phyloP scores from a whole-genome alignment of 2,888 invertebrate species.

The Parnassius orleans region DNA sequence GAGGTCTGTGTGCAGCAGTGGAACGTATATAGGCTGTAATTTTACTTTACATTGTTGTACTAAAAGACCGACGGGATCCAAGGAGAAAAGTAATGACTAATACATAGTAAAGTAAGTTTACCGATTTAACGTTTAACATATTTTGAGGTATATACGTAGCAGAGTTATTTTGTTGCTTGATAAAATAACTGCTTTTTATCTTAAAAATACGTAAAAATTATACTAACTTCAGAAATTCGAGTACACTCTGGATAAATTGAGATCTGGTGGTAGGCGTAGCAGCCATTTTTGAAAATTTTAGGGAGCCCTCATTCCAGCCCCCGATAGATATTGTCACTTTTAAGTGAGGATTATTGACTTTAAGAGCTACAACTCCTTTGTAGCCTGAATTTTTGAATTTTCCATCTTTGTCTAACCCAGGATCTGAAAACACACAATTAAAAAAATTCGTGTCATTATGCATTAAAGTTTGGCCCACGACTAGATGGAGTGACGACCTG shows the following conservation, averaged over 20 bases:
- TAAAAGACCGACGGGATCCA: too few species aligned
- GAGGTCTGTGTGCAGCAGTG: too few species aligned
- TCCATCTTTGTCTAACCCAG: constrained; percentile 83
- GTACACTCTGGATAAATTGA: constrained; percentile 82
- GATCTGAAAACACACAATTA: constrained; percentile 72
- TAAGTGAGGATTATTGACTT: constrained; percentile 81
- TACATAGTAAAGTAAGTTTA: too few species aligned
- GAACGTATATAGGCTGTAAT: too few species aligned
- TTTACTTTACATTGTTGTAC: too few species aligned
- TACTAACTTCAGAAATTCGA: constrained; percentile 81
- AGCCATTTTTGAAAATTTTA: constrained; percentile 82
- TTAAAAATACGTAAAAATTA: not conserved
- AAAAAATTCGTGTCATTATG: not conserved
- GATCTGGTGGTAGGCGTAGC: constrained; percentile 49
- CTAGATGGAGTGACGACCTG: too few species aligned
- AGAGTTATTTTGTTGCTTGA: too few species aligned
- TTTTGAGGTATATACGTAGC: too few species aligned
- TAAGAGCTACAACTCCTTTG: constrained; percentile 81
- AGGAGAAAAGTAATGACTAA: too few species aligned
- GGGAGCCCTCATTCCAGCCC: constrained; percentile 91
- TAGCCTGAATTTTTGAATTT: constrained; percentile 83
- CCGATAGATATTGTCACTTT: constrained; percentile 86
- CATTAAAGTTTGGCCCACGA: too few species aligned
- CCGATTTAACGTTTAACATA: too few species aligned
- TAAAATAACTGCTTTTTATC: too few species aligned